These are phyloP conservation scores for Nyctibius grandis DNA, from an alignment of 2,797 vertebrate genomes.

Conservation along the genomic window DNA sequence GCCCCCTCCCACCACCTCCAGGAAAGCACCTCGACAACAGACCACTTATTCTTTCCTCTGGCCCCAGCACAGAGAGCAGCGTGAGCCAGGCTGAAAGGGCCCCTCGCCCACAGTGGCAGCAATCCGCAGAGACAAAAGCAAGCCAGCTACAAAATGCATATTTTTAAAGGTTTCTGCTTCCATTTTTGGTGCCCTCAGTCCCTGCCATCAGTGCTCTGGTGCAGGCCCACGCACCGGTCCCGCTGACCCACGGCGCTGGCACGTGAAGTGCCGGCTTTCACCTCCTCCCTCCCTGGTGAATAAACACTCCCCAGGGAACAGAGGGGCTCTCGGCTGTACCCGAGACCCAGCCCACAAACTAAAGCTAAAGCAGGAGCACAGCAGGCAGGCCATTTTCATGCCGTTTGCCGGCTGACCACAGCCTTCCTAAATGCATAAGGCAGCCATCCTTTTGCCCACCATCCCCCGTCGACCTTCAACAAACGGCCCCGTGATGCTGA, in stretches of 20 bases:
- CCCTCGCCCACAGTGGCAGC: not conserved
- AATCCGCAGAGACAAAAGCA: not conserved
- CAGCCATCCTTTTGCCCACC: rapidly evolving
- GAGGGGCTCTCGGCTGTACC: not conserved
- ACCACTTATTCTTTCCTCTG: not conserved
- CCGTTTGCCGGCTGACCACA: rapidly evolving
- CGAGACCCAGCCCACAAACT: rapidly evolving
- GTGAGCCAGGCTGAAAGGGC: not conserved
- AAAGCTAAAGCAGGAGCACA: not conserved
- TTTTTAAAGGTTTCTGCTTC: not conserved
- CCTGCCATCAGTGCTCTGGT: not conserved
- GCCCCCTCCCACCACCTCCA: not conserved
- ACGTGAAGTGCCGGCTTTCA: not conserved
- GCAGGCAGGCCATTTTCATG: not conserved
- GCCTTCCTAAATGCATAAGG: rapidly evolving
- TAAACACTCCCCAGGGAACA: rapidly evolving
- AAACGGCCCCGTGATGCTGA: rapidly evolving
- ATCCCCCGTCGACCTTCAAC: rapidly evolving
- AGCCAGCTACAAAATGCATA: not conserved
- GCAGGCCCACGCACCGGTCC: not conserved
- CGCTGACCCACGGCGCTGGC: rapidly evolving
- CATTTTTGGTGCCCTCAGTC: not conserved
- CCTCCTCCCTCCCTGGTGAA: not conserved
- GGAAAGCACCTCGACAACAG: not conserved
- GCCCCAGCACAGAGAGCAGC: not conserved